Evolutionary conservation across 2,797 vertebrate genomes (phyloP).

Genomic region (Ataeniobius toweri): DNA sequence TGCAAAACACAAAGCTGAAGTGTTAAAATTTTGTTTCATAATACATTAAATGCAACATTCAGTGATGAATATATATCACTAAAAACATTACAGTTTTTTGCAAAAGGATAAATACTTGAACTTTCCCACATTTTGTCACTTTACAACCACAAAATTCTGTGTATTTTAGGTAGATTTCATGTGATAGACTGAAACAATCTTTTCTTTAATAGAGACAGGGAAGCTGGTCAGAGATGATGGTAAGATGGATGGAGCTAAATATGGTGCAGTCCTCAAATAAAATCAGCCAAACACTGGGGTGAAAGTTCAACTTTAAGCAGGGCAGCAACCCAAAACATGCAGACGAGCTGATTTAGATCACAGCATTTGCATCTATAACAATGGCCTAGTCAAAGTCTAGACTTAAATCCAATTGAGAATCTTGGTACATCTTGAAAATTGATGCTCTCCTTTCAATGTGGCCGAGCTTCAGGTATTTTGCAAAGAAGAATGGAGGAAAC

Average conservation of each 20-base stretch:
- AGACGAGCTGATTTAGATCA: background rate
- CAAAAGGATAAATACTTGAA: background rate
- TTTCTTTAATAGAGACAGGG: background rate
- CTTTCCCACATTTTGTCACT: no score
- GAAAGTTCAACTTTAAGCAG: background rate
- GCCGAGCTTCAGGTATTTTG: background rate
- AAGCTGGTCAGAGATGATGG: background rate
- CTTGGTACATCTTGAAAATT: background rate
- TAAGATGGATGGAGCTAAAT: background rate
- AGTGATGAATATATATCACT: background rate
- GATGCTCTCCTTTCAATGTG: no score
- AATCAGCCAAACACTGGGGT: background rate
- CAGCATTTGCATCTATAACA: background rate
- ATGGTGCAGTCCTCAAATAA: background rate
- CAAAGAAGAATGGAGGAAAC: background rate
- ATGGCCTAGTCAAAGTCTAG: background rate
- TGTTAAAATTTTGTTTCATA: background rate
- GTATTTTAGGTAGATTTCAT: background rate
- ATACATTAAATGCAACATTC: background rate
- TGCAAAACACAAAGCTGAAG: conserved; percentile 13
- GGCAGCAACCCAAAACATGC: background rate
- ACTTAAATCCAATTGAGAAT: background rate
- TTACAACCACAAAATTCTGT: background rate
- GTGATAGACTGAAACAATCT: background rate
- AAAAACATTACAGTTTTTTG: background rate